Base-by-base conservation (phyloP, 2,888 invertebrate species). In the Acleris literana region DNA sequence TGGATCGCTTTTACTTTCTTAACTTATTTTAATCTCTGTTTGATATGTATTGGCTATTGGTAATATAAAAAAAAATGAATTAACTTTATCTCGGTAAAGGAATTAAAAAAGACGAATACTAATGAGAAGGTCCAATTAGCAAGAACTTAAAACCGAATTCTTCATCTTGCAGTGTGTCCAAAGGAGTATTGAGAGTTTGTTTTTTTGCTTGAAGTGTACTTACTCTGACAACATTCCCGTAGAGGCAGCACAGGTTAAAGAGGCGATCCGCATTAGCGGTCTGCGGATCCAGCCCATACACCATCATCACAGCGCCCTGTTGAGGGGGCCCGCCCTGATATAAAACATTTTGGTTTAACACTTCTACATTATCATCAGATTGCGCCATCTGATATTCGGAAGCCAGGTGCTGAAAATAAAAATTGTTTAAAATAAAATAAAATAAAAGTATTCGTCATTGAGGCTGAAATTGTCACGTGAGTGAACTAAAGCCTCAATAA, bases 181-280 rank as follows among this genome's bases (percentile, higher is more conserved):
- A 25, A 20, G 0, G 7, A 3, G 4, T 16, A 1, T 22, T 9
- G 20, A 4, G 17, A 48, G 49, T 22, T 20, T 5, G 18, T 49
- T 72, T 29, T 20, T 44, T 44, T 33, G 7, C 13, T 11, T 5
- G 13, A 52, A 25, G 33, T 44, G 9, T 61, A 93, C 94, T 94
- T 90, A 99, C 99, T 95, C 98, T 96, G 78, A 98, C 96, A 73
- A 99, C 99, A 88, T 99, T 99, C 77, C 99, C 99, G 88, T 99
- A 99, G 71, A 99, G 95, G 92, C 99, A 99, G 93, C 99, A 97
- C 79, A 99, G 94, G 93, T 99, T 99, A 95, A 99, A 99, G 70
- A 99, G 94, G 81, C 97, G 95, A 84, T 99, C 99, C 71, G 98
- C 97, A 90, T 99, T 99, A 85, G 98, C 97, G 79, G 97, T 97